Evolutionary conservation across 1,140 invertebrate genomes (phyloP).

Genomic region (Drosophila saltans): DNA sequence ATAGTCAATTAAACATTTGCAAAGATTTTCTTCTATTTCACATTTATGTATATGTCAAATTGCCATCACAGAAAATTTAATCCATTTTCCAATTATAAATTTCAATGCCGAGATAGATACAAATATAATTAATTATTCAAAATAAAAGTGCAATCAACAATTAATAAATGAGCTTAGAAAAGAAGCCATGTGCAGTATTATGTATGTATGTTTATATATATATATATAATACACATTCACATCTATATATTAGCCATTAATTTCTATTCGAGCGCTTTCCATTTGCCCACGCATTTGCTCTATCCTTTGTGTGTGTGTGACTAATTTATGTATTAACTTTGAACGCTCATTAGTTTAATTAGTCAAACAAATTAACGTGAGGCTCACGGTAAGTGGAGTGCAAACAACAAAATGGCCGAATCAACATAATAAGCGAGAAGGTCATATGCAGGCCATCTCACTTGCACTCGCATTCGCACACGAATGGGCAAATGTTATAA

Average conservation of each 20-base stretch:
- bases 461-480: constrained; percentile 39
- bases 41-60: no score
- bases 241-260: background rate
- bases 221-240: background rate
- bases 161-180: constrained; percentile 32
- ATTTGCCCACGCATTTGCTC: no score
- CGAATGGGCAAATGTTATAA: constrained; percentile 40
- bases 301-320: constrained; percentile 34
- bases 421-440: constrained; percentile 48
- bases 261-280: background rate
- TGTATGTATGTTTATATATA: background rate
- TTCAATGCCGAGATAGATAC: no score
- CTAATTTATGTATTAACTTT: constrained; percentile 83
- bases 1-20: no score
- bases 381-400: constrained; percentile 71
- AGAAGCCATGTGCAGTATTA: background rate
- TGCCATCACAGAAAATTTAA: no score
- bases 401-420: constrained; percentile 80
- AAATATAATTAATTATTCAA: background rate
- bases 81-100: no score
- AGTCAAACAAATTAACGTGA: constrained; percentile 83
- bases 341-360: constrained; percentile 83
- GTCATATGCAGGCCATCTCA: constrained; percentile 33
- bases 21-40: no score
- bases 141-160: constrained; percentile 29